phyloP scores from a whole-genome alignment of 2,888 invertebrate genomes.

The Coremacera marginata region DNA sequence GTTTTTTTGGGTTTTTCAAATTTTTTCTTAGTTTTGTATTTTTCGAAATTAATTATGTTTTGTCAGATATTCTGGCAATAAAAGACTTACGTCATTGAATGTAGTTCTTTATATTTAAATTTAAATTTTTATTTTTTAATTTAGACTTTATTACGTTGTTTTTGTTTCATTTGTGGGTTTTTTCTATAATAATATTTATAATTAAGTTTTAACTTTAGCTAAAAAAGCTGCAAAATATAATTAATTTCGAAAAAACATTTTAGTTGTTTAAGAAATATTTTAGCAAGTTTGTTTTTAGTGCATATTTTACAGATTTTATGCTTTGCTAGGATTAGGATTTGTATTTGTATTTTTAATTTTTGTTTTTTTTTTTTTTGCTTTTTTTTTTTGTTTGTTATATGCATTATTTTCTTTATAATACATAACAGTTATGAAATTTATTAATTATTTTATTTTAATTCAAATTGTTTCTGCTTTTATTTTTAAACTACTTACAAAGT shows the following conservation, averaged over 20 bases:
- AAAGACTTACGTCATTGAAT: slow-evolving; percentile 46
- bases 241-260: neutral
- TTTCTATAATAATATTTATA: slow-evolving; percentile 38
- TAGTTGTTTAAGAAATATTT: slow-evolving; percentile 2
- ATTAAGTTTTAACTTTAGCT: slow-evolving; percentile 12
- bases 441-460: slow-evolving; percentile 40
- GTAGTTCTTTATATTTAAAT: neutral
- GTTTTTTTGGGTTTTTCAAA: slow-evolving; percentile 39
- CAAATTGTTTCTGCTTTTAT: slow-evolving; percentile 46
- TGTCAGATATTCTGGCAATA: slow-evolving; percentile 40
- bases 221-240: too few species aligned
- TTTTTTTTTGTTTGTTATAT: slow-evolving; percentile 16
- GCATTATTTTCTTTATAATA: slow-evolving; percentile 37
- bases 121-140: neutral
- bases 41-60: slow-evolving; percentile 36
- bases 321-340: neutral
- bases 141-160: slow-evolving; percentile 20
- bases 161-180: neutral
- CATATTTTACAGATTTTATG: neutral
- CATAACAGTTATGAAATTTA: slow-evolving; percentile 37
- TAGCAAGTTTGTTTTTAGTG: neutral
- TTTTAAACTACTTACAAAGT: slow-evolving; percentile 54
- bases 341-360: neutral
- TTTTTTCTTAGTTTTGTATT: slow-evolving; percentile 20
- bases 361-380: too few species aligned